phyloP scores from a whole-genome alignment of 2,113 vertebrate genomes.

The Trogon melanurus region DNA sequence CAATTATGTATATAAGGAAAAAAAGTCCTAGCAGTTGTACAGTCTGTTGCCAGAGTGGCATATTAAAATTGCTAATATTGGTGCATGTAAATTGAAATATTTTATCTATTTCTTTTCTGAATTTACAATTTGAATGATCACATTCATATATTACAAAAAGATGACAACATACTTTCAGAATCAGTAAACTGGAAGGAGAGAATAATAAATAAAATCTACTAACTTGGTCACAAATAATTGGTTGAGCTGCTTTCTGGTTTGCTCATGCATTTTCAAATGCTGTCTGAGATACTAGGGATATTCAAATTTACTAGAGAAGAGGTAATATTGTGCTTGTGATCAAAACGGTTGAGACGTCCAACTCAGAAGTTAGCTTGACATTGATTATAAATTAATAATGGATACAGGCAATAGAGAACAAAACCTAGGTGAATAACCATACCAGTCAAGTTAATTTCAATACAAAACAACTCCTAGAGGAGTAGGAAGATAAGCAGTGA shows the following conservation, averaged over 20 bases:
- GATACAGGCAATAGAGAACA: neutral
- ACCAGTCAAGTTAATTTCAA: neutral
- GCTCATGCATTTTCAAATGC: neutral
- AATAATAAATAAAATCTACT: neutral
- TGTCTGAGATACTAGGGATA: neutral
- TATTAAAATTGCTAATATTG: neutral
- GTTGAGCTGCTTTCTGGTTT: neutral
- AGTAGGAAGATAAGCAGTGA: neutral
- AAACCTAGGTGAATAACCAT: neutral
- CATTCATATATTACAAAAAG: neutral
- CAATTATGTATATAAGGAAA: neutral
- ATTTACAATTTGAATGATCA: neutral
- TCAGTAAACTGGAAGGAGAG: neutral
- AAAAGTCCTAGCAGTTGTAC: neutral
- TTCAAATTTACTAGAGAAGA: neutral
- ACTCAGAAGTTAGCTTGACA: neutral
- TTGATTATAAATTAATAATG: neutral
- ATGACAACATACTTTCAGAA: neutral
- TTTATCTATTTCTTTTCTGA: neutral
- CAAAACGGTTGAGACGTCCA: neutral
- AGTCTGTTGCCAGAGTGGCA: neutral
- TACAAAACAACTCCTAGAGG: neutral
- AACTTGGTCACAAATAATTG: neutral
- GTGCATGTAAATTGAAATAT: neutral
- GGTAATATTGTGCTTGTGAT: neutral